Conservation (phyloP, 2,797 vertebrate genomes). For the Semotilus atromaculatus region DNA sequence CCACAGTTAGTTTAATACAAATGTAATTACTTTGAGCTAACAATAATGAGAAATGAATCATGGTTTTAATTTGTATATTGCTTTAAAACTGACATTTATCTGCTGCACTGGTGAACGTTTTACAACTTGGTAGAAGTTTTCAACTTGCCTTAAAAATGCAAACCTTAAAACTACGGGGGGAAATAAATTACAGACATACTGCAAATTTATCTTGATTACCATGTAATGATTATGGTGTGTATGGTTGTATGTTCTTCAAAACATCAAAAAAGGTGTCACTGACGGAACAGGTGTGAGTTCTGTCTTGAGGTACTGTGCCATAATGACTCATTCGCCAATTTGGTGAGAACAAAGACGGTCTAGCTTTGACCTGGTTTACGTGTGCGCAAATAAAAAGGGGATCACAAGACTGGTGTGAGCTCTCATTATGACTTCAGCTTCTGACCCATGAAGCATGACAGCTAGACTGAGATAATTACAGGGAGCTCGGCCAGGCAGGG, state of each 20-base stretch:
- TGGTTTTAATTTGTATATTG: background rate
- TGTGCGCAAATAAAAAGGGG: constrained; percentile 36
- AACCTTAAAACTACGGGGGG: background rate
- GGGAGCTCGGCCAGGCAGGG: background rate
- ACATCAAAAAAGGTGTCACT: background rate
- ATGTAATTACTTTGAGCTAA: background rate
- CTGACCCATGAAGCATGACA: constrained; percentile 28
- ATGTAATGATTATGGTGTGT: background rate
- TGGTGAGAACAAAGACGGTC: constrained; percentile 7
- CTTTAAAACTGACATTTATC: background rate
- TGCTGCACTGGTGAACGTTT: background rate
- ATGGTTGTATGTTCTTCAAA: background rate
- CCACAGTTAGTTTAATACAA: background rate
- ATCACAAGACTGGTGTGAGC: constrained; percentile 24
- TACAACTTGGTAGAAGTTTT: background rate
- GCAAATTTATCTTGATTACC: background rate
- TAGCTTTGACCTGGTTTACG: background rate
- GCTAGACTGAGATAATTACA: constrained; percentile 26
- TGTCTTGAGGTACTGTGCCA: background rate
- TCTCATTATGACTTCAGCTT: constrained; percentile 41
- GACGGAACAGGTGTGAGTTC: background rate
- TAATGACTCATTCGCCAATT: constrained; percentile 5
- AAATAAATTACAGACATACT: background rate
- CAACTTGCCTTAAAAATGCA: background rate
- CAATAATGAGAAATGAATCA: background rate